phyloP scores from a whole-genome alignment of 2,797 vertebrate genomes.

The Enteromius trimaculatus region DNA sequence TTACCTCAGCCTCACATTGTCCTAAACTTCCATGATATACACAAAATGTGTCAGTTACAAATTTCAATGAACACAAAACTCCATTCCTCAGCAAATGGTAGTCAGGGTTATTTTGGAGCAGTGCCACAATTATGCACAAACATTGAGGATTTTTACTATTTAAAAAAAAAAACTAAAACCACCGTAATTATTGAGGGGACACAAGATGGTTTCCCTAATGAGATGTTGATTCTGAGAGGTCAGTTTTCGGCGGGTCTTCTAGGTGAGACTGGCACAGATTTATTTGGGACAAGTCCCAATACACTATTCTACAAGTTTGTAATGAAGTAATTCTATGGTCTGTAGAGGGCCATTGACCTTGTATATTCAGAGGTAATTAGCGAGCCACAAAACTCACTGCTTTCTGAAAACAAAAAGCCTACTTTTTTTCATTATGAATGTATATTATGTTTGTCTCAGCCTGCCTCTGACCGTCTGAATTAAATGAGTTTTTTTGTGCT shows the following conservation, averaged over 20 bases:
- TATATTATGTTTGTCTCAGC: not conserved
- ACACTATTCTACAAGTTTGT: not conserved
- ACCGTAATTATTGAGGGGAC: not conserved
- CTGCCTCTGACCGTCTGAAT: not conserved
- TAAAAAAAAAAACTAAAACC: not conserved
- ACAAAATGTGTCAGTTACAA: not conserved
- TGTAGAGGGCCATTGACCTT: slow-evolving; percentile 14
- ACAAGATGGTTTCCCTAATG: not conserved
- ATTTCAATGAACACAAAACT: not conserved
- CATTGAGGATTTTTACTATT: not conserved
- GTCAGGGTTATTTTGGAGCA: not conserved
- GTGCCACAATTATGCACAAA: not conserved
- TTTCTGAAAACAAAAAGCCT: not conserved
- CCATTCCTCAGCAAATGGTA: not conserved
- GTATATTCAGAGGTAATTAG: slow-evolving; percentile 23
- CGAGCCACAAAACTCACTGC: not conserved
- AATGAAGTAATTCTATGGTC: slow-evolving; percentile 4
- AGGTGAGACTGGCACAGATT: not conserved
- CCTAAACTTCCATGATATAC: not conserved
- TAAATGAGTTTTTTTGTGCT: not conserved
- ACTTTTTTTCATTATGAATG: not conserved
- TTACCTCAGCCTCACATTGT: not conserved
- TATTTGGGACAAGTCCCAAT: slow-evolving; percentile 20
- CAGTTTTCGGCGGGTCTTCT: not conserved
- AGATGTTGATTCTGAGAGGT: slow-evolving; percentile 5